Base-by-base conservation (phyloP, 2,888 invertebrate genomes). In the Trichogramma dendrolimi region DNA sequence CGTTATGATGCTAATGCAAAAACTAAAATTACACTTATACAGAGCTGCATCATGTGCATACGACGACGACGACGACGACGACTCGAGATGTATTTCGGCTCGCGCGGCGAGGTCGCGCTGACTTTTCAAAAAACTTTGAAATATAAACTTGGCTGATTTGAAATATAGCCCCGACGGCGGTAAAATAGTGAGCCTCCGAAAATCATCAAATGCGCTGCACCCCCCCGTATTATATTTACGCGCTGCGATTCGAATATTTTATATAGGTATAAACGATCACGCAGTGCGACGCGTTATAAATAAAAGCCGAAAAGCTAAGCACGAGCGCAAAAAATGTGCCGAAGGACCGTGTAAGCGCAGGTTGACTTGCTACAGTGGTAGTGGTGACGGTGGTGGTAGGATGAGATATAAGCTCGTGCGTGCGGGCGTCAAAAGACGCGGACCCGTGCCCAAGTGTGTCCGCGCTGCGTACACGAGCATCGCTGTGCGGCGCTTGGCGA, bases 151-250 rank as follows among this genome's bases (percentile, higher is more conserved):
- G 11, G 4, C 6, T 43, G 14, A 43, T 42, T 47, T 64, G 58
- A 64, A 54, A 53, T 61, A 64, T 59, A 10, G 7, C 53, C 5
- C 4, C 46, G 51, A 39, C 44, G 27, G 44, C 11, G 47, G 27
- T 50, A 61, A 59, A 64, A 61, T 64, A 64, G 61, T 61, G 64
- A 56, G 58, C n/a, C 56, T 49, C 53, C 42, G 27, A 59, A 64
- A 64, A 61, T 64, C 61, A 61, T 64, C 61, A 59, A 64, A 61
- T 61, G 27, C 27, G 27, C 27, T 27, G 27, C 27, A 27, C 1
- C 27, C 27, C 27, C 27, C 27, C 2, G 27, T 27, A 64, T 58
- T 52, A 43, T 54, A 64, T 61, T 64, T 61, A 64, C 10, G 42
- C 14, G 53, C 52, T 11, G 48, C 58, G 43, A 42, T 40, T 53